A percentile compares a stretch with the other conserved stretches of the same genome.
Conservation (phyloP, 2,113 vertebrate genomes). For the Arothron firmamentum region DNA sequence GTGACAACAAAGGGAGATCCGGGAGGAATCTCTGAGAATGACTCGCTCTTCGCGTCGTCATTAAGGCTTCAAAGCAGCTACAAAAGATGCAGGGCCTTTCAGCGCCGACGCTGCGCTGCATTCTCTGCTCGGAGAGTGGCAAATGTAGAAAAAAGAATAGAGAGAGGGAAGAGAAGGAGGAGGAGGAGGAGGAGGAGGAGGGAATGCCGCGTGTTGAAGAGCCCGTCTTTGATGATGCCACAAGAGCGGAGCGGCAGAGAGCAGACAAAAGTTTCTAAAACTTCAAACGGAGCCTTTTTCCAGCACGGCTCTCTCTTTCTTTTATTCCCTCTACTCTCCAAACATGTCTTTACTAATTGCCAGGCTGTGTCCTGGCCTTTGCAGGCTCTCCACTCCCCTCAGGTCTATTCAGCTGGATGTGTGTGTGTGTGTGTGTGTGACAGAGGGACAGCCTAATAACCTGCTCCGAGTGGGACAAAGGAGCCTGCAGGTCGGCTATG, state of each 20-base stretch:
- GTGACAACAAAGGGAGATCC: slow-evolving; percentile 33
- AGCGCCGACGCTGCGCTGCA: slow-evolving; percentile 46
- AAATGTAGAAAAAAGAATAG: slow-evolving; percentile 41
- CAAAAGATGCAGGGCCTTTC: slow-evolving; percentile 54
- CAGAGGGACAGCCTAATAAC: slow-evolving; percentile 63
- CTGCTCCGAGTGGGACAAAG: slow-evolving; percentile 74
- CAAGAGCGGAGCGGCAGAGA: slow-evolving; percentile 44
- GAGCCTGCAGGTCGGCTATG: slow-evolving; percentile 47
- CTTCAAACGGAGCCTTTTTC: slow-evolving; percentile 72
- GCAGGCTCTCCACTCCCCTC: slow-evolving; percentile 54
- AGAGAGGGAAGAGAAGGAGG: slow-evolving; percentile 8
- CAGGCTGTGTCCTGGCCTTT: slow-evolving; percentile 61
- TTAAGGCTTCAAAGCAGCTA: slow-evolving; percentile 64
- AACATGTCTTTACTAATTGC: slow-evolving; percentile 83
- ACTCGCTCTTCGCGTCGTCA: slow-evolving; percentile 54
- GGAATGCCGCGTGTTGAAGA: slow-evolving; percentile 50
- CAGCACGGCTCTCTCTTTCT: slow-evolving; percentile 45
- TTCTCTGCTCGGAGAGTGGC: slow-evolving; percentile 43
- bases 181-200: slow-evolving; percentile 37
- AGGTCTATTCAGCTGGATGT: slow-evolving; percentile 62
- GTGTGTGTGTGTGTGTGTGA: too few species aligned
- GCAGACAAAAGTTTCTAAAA: slow-evolving; percentile 73
- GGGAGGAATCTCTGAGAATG: slow-evolving; percentile 25
- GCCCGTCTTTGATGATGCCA: slow-evolving; percentile 56
- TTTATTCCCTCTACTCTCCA: slow-evolving; percentile 62